These are phyloP conservation scores for Acridotheres tristis DNA, from an alignment of 2,797 vertebrate genomes.

Conservation along the genomic window DNA sequence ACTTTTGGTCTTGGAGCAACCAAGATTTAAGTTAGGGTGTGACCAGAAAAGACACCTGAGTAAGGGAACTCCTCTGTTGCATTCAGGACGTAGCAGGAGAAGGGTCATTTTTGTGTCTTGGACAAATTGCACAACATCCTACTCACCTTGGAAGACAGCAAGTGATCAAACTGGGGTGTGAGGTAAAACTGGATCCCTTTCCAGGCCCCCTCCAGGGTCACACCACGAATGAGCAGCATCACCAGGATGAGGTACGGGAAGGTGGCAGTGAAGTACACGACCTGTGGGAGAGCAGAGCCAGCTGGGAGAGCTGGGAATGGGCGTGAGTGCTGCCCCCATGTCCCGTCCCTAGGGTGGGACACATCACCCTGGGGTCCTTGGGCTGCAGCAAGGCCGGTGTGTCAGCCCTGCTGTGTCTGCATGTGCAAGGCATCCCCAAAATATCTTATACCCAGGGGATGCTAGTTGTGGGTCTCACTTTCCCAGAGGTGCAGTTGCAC, in stretches of 20 bases:
- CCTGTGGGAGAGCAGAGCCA: conserved; percentile 59
- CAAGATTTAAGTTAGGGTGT: neutral
- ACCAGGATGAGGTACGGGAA: conserved; percentile 82
- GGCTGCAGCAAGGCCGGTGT: neutral
- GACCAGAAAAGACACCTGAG: neutral
- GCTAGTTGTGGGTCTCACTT: neutral
- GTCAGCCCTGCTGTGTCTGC: neutral
- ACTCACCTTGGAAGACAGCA: conserved; percentile 81
- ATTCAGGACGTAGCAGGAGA: neutral
- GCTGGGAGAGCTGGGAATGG: neutral
- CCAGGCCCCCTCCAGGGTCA: conserved; percentile 82
- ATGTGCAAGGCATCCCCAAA: neutral
- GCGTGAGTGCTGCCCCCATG: fast-evolving
- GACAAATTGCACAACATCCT: neutral
- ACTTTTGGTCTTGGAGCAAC: neutral
- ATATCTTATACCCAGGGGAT: fast-evolving
- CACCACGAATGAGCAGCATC: conserved; percentile 79
- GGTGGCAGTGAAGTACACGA: conserved; percentile 83
- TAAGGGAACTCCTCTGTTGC: neutral
- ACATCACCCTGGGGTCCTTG: neutral
- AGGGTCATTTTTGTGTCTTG: neutral
- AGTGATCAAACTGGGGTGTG: conserved; percentile 80
- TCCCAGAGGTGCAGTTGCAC: neutral
- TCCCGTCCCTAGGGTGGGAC: neutral
- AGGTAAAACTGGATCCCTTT: conserved; percentile 82